These are phyloP conservation scores for Rhagoletis pomonella DNA, from an alignment of 1,140 invertebrate genomes.

Conservation along the genomic window DNA sequence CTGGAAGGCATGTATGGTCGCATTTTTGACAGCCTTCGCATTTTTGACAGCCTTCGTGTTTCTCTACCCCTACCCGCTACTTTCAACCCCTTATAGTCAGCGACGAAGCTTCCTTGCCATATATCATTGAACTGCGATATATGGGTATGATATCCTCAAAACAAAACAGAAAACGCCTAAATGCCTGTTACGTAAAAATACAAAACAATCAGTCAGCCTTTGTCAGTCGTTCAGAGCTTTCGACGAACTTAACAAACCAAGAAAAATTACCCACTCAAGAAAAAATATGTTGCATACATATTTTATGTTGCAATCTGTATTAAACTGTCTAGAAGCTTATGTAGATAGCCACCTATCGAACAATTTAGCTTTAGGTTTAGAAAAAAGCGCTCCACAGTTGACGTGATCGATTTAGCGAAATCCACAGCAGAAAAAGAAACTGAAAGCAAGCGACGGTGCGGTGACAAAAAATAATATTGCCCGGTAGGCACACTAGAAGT, in stretches of 20 bases:
- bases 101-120: background rate
- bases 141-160: background rate
- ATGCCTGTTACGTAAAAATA: background rate
- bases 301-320: background rate
- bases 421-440: too few species aligned
- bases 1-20: constrained; percentile 20
- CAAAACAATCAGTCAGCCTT: constrained; percentile 14
- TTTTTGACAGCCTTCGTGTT: constrained; percentile 30
- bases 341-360: too few species aligned
- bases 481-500: too few species aligned
- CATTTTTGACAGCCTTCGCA: constrained; percentile 31
- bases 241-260: background rate
- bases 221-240: background rate
- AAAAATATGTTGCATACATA: background rate
- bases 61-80: background rate
- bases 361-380: too few species aligned
- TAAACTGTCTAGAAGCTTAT: too few species aligned
- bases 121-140: constrained; percentile 23
- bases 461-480: too few species aligned
- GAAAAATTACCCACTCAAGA: background rate
- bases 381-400: too few species aligned
- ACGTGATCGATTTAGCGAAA: too few species aligned
- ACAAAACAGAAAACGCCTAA: background rate
- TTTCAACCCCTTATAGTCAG: background rate
- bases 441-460: too few species aligned